Evolutionary conservation across 2,797 vertebrate species (phyloP), one percentile per base, ranked within the genome.

Genomic region (Galagoides demidoff): DNA sequence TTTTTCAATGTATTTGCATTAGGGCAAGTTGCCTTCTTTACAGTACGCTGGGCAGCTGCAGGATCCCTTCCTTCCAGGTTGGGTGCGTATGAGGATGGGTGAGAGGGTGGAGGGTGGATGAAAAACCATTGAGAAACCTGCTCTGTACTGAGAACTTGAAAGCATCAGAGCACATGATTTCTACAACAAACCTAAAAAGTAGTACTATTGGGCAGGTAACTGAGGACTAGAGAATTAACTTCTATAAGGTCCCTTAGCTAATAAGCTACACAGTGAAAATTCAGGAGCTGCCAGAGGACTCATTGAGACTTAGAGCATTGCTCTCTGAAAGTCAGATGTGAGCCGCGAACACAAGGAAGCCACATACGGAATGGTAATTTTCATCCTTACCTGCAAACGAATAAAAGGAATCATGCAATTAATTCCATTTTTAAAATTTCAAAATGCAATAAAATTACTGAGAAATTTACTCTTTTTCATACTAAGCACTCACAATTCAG

Each of bases 361-460:
- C 27, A 92, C 8, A 64, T 63, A 49, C 29, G 6, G 19, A 79
- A 76, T 77, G n/a, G 83, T 68, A 55, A 22, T 70, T 90, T 89
- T 78, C 57, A 52, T 70, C 59, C 13, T 94, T 23, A 66, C 13
- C 39, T 45, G 89, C 16, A 92, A 83, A 88, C 22, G 22, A 81
- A 11, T 85, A 76, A 86, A 89, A 89, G 23, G 22, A 93, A 86
- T 66, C 29, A 25, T 76, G 22, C 3, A 73, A 79, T 49, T 90
- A 88, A 85, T 78, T 97, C 90, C 34, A 57, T 66, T 89, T 94
- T 88, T 49, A 83, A 16, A 43, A 39, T 90, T 93, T 88, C 17
- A 77, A 95, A 61, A 57, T 93, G 82, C 25, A 89, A 77, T 82
- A 70, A 55, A 84, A 79, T 37, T 64, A n/a, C 55, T 76, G 61